Evolutionary conservation across 2,797 vertebrate species (phyloP).

Genomic region (Gobionotothen gibberifrons): DNA sequence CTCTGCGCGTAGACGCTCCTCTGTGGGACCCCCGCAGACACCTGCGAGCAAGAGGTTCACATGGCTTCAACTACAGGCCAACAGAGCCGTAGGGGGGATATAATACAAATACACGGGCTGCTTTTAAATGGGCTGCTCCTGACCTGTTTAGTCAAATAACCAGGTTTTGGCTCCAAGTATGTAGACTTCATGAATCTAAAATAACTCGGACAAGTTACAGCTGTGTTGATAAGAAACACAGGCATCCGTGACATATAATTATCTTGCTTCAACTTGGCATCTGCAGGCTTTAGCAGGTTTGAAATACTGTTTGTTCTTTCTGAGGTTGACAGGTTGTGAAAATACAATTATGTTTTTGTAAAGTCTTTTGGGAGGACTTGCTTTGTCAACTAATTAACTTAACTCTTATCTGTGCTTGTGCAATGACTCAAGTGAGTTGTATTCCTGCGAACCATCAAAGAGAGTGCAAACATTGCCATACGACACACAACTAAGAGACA

Average conservation of each 20-base stretch:
- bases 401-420: neutral
- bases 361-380: neutral
- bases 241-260: conserved; percentile 17
- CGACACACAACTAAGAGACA: neutral
- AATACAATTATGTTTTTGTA: neutral
- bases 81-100: conserved; percentile 30
- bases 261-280: conserved; percentile 1
- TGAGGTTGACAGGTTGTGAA: neutral
- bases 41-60: conserved; percentile 60
- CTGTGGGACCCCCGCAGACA: conserved; percentile 70
- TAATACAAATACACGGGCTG: conserved; percentile 45
- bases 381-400: neutral
- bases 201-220: conserved; percentile 14
- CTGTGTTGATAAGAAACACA: conserved; percentile 37
- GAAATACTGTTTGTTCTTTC: neutral
- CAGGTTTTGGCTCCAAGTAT: conserved; percentile 43
- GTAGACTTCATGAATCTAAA: conserved; percentile 33
- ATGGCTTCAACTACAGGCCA: conserved; percentile 48
- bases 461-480: neutral
- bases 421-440: neutral
- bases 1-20: conserved; percentile 93
- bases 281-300: neutral
- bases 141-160: conserved; percentile 55
- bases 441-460: conserved; percentile 1
- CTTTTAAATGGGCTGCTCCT: conserved; percentile 40